Percentiles rank a stretch among this genome's conserved stretches.
phyloP scores from a whole-genome alignment of 1,140 invertebrate genomes.

The Araneus ventricosus region DNA sequence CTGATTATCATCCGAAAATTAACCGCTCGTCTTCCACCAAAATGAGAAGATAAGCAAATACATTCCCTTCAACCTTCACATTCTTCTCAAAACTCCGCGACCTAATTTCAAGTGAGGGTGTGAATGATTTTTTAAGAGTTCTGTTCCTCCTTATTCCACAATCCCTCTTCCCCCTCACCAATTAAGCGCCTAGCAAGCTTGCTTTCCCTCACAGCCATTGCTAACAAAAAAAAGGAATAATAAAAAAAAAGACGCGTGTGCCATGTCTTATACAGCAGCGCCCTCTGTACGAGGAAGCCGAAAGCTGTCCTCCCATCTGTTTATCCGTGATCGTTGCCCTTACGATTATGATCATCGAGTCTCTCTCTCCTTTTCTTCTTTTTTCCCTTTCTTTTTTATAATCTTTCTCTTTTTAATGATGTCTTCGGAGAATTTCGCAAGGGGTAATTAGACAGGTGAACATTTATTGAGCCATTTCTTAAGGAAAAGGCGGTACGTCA shows the following conservation, averaged over 20 bases:
- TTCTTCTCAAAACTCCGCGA: conserved; percentile 37
- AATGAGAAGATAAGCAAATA: conserved; percentile 43
- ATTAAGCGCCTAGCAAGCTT: conserved; percentile 32
- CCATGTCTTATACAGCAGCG: conserved; percentile 39
- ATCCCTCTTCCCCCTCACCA: neutral
- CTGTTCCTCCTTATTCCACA: neutral
- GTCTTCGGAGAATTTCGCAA: conserved; percentile 49
- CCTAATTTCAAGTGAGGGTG: conserved; percentile 61
- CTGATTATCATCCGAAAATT: conserved; percentile 35
- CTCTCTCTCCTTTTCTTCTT: neutral
- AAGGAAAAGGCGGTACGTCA: neutral
- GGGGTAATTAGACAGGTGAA: conserved; percentile 66
- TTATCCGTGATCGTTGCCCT: neutral
- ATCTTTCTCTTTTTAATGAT: conserved; percentile 65
- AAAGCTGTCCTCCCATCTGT: conserved; percentile 59
- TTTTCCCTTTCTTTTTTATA: neutral
- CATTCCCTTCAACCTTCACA: neutral
- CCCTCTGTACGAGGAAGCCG: conserved; percentile 46
- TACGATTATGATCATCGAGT: conserved; percentile 57
- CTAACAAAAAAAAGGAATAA: neutral
- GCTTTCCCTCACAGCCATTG: neutral
- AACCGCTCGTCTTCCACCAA: neutral
- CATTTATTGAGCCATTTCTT: conserved; percentile 59
- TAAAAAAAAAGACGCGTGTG: neutral
- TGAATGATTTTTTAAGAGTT: conserved; percentile 55